These are phyloP conservation scores for Pitangus sulphuratus DNA, from an alignment of 2,797 vertebrate genomes.

Conservation along the genomic window DNA sequence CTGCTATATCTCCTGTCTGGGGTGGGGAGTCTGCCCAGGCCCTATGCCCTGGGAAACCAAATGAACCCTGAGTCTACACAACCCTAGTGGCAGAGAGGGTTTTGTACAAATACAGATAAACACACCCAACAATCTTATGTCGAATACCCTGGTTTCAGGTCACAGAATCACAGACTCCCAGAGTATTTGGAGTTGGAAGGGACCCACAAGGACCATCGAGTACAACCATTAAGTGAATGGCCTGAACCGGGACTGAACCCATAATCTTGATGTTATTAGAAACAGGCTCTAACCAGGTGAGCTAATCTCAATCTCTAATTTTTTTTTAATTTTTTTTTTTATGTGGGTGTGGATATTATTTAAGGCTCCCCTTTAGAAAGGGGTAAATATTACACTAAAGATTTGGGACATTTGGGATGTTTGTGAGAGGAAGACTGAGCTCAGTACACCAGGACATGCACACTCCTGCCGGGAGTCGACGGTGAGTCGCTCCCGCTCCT, in stretches of 20 bases:
- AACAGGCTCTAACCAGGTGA: not conserved
- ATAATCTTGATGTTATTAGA: not conserved
- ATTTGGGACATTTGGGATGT: not conserved
- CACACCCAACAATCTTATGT: accelerated
- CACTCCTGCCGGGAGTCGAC: not conserved
- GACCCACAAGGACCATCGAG: not conserved
- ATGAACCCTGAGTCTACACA: accelerated
- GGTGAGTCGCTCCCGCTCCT: not conserved
- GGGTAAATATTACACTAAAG: too few relatives aligned
- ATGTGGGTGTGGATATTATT: not conserved
- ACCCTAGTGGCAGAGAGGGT: accelerated
- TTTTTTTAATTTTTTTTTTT: not conserved
- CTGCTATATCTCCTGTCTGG: accelerated
- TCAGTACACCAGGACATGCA: accelerated
- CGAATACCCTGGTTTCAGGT: accelerated
- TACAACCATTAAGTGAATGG: not conserved
- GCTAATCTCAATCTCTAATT: not conserved
- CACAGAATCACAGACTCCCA: too few relatives aligned
- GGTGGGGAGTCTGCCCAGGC: accelerated
- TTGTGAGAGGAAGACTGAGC: not conserved
- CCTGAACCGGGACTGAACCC: not conserved
- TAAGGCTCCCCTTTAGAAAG: not conserved
- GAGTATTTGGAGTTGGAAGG: not conserved
- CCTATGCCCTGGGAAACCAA: accelerated
- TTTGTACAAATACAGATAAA: not conserved